Evolutionary conservation across 2,888 invertebrate genomes (phyloP).

Genomic region (Clitarchus hookeri): DNA sequence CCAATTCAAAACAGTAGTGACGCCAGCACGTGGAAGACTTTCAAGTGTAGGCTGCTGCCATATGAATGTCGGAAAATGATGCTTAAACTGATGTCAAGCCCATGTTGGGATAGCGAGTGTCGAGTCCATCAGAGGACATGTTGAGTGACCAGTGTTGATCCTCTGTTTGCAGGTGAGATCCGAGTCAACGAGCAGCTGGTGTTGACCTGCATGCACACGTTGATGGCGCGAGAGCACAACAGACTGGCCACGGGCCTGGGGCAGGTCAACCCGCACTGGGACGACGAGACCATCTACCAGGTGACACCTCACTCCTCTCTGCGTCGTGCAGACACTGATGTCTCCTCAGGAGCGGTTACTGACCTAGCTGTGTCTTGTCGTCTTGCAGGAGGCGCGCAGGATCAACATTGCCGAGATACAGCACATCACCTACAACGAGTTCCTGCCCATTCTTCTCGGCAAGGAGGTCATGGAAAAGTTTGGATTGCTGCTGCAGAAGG

Average conservation of each 20-base stretch:
- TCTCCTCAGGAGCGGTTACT: not conserved
- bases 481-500: constrained; percentile 79
- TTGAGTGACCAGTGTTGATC: constrained; percentile 53
- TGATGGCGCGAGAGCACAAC: constrained; percentile 92
- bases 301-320: constrained; percentile 48
- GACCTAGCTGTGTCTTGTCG: not conserved
- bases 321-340: not conserved
- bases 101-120: too few species aligned
- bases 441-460: constrained; percentile 83
- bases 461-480: constrained; percentile 92
- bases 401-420: constrained; percentile 87
- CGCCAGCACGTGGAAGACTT: too few species aligned
- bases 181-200: constrained; percentile 91
- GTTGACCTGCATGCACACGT: constrained; percentile 87
- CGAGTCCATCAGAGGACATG: not conserved
- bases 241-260: constrained; percentile 75
- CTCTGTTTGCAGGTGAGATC: constrained; percentile 71
- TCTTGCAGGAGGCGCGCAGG: constrained; percentile 70
- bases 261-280: constrained; percentile 88
- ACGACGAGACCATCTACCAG: constrained; percentile 89
- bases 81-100: too few species aligned
- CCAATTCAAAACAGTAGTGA: too few species aligned
- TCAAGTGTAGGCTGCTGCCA: too few species aligned
- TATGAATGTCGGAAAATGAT: too few species aligned
- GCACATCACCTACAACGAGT: constrained; percentile 89